A percentile compares a stretch with the other conserved stretches of the same genome.
Evolutionary conservation across 2,888 invertebrate genomes (phyloP).

Genomic region (Xestobium rufovillosum): DNA sequence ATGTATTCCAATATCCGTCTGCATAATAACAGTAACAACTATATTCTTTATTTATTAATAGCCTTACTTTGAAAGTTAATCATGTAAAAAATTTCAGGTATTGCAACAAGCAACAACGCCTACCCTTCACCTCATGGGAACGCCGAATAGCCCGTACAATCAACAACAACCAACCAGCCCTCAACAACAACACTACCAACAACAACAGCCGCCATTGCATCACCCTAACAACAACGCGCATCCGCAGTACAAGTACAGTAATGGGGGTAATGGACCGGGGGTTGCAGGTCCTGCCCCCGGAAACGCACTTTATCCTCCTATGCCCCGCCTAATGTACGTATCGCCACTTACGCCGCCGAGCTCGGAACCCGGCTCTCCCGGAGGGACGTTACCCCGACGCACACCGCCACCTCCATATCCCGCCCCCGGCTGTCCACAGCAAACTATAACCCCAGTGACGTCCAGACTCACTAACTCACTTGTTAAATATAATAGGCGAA

Average conservation of each 20-base stretch:
- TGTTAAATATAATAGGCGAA: slow-evolving; percentile 82
- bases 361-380: slow-evolving; percentile 80
- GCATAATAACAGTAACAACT: no score
- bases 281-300: slow-evolving; percentile 38
- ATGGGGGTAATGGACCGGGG: slow-evolving; percentile 30
- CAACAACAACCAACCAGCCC: slow-evolving; percentile 36
- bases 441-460: slow-evolving; percentile 29
- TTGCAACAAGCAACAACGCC: slow-evolving; percentile 43
- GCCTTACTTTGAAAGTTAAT: no score
- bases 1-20: no score
- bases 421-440: slow-evolving; percentile 45
- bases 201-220: slow-evolving; percentile 25
- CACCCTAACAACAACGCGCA: slow-evolving; percentile 41
- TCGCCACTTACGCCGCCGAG: slow-evolving; percentile 82
- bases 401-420: slow-evolving; percentile 75
- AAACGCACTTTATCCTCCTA: slow-evolving; percentile 48
- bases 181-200: slow-evolving; percentile 37
- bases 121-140: slow-evolving; percentile 50
- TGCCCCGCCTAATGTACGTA: slow-evolving; percentile 65
- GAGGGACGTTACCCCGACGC: slow-evolving; percentile 60
- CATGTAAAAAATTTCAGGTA: no score
- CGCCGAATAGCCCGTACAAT: slow-evolving; percentile 46
- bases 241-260: slow-evolving; percentile 33
- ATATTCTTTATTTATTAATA: no score
- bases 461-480: slow-evolving; percentile 35